Percentiles rank a stretch among this genome's conserved stretches.
Conservation (phyloP, 2,888 invertebrate species). For the Mythimna albipuncta region DNA sequence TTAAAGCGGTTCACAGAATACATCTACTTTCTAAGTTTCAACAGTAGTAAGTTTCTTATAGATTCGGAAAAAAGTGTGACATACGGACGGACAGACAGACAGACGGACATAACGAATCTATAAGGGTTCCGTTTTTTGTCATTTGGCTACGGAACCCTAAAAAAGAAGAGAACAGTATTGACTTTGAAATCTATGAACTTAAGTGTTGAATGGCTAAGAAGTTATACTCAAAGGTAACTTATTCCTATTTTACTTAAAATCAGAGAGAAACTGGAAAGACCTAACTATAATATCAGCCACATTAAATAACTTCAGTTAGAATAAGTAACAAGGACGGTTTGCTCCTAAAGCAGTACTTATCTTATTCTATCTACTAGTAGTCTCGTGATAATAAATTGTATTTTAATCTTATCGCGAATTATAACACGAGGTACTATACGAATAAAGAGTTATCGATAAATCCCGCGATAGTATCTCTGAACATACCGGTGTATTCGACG, state of each 20-base stretch:
- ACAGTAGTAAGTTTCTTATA: no score
- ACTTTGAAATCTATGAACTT: not conserved
- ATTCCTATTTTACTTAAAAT: not conserved
- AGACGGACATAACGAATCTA: no score
- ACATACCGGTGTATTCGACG: not conserved
- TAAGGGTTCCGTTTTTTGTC: no score
- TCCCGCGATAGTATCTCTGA: constrained; percentile 19
- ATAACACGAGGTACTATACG: constrained; percentile 12
- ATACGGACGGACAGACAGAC: no score
- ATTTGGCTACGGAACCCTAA: no score
- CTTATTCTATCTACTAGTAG: constrained; percentile 12
- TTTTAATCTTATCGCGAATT: constrained; percentile 48
- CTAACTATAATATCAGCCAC: not conserved
- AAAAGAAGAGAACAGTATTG: not conserved
- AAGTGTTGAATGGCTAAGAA: not conserved
- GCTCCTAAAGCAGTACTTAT: not conserved
- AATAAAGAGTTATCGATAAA: constrained; percentile 36
- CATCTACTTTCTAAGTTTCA: no score
- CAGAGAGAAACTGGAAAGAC: not conserved
- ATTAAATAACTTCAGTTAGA: not conserved
- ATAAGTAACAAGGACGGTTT: not conserved
- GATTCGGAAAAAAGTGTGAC: no score
- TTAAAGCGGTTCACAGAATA: no score
- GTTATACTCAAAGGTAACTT: not conserved
- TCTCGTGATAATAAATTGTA: constrained; percentile 36